Evolutionary conservation across 1,140 invertebrate genomes (phyloP).

Genomic region (Asobara japonica): DNA sequence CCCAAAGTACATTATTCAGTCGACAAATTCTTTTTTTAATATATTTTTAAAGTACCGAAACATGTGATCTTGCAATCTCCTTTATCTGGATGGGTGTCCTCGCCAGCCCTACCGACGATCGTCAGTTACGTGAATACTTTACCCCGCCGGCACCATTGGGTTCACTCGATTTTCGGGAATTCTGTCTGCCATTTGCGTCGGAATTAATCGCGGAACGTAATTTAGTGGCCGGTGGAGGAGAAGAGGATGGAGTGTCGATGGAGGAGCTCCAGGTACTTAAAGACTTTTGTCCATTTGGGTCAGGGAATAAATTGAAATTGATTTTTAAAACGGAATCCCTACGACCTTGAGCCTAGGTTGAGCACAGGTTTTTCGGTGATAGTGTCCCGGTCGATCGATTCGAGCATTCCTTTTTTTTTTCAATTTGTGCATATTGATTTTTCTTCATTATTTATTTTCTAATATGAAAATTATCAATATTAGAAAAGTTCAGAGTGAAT

Average conservation of each 20-base stretch:
- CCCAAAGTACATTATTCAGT: too few relatives aligned
- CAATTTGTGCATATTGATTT: too few relatives aligned
- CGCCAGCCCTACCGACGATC: background rate
- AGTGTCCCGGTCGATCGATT: too few relatives aligned
- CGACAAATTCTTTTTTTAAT: background rate
- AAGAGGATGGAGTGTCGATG: conserved; percentile 50
- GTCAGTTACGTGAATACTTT: background rate
- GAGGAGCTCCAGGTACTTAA: conserved; percentile 44
- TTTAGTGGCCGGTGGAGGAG: conserved; percentile 31
- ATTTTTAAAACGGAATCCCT: too few relatives aligned
- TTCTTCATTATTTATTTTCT: too few relatives aligned
- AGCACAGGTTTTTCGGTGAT: too few relatives aligned
- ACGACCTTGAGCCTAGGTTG: too few relatives aligned
- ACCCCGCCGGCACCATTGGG: background rate
- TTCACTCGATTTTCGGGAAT: background rate
- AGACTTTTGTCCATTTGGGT: too few relatives aligned
- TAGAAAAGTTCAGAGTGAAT: too few relatives aligned
- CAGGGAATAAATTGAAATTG: background rate
- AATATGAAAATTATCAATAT: too few relatives aligned
- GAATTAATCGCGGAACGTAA: background rate
- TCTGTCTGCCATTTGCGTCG: background rate
- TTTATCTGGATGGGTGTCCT: background rate
- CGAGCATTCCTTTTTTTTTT: too few relatives aligned
- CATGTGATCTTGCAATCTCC: background rate
- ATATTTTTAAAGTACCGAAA: background rate